phyloP scores from a whole-genome alignment of 2,113 vertebrate species.

The Corythornis cristatus region DNA sequence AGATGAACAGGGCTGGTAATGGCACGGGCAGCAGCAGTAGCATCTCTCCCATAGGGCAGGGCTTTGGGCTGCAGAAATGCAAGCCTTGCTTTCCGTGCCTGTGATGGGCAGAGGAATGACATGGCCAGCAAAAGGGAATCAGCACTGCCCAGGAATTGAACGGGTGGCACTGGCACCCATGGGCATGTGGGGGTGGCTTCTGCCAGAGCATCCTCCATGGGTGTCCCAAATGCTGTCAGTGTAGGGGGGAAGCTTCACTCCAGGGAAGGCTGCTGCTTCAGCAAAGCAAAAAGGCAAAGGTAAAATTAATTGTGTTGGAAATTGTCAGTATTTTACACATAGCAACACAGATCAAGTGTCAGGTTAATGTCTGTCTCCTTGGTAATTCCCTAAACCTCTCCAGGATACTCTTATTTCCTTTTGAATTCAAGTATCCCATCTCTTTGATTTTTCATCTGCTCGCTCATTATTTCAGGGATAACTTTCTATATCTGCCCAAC shows the following conservation, averaged over 20 bases:
- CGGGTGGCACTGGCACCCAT: rapidly evolving
- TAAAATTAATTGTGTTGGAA: neutral
- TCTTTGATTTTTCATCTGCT: neutral
- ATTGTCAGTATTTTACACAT: neutral
- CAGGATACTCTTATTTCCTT: neutral
- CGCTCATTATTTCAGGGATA: neutral
- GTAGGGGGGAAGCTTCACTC: neutral
- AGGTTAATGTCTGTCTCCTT: neutral
- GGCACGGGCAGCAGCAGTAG: neutral
- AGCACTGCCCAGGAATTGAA: neutral
- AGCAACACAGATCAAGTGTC: neutral
- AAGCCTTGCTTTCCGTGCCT: neutral
- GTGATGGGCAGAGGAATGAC: neutral
- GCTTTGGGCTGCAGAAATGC: neutral
- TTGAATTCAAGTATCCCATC: neutral
- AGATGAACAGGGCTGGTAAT: neutral
- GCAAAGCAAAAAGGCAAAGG: neutral
- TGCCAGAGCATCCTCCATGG: neutral
- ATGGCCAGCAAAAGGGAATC: neutral
- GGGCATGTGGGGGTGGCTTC: neutral
- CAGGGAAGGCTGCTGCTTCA: neutral
- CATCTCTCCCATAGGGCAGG: neutral
- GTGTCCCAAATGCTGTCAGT: neutral
- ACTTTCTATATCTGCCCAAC: neutral
- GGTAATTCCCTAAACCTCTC: no score